phyloP scores from a whole-genome alignment of 1,140 invertebrate species.

The Drosophila rufa region DNA sequence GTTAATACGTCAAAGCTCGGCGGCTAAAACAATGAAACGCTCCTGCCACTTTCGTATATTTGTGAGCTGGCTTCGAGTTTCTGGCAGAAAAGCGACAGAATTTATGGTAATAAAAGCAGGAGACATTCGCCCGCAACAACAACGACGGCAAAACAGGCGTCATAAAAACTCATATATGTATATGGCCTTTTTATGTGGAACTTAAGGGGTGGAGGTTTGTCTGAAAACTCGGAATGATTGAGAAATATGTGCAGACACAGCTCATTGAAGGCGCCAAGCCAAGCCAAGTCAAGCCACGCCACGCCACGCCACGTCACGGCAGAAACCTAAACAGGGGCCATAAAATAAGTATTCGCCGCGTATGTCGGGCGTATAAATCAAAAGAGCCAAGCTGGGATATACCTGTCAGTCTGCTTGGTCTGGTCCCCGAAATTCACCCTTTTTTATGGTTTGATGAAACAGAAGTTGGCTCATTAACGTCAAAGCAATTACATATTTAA shows the following conservation, averaged over 20 bases:
- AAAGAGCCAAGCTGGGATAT: slow-evolving; percentile 38
- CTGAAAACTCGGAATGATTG: slow-evolving; percentile 55
- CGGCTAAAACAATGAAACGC: slow-evolving; percentile 41
- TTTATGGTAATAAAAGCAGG: slow-evolving; percentile 76
- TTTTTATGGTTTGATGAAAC: slow-evolving; percentile 8
- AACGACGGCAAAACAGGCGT: slow-evolving; percentile 28
- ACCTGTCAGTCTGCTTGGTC: slow-evolving; percentile 19
- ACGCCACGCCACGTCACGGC: slow-evolving; percentile 40
- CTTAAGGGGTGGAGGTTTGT: slow-evolving; percentile 12
- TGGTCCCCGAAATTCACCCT: not conserved
- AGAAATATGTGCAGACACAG: slow-evolving; percentile 58
- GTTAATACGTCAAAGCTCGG: slow-evolving; percentile 74
- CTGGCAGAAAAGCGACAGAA: slow-evolving; percentile 46
- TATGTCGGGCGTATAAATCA: slow-evolving; percentile 69
- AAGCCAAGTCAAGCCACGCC: slow-evolving; percentile 23
- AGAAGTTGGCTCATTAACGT: slow-evolving; percentile 31
- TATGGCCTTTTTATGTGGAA: slow-evolving; percentile 11
- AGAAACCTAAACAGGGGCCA: slow-evolving; percentile 48
- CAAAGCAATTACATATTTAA: slow-evolving; percentile 21
- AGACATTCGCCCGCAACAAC: slow-evolving; percentile 48
- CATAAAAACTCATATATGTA: slow-evolving; percentile 47
- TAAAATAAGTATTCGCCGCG: slow-evolving; percentile 71
- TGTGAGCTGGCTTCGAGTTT: slow-evolving; percentile 16
- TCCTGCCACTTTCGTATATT: slow-evolving; percentile 29
- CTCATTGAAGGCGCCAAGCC: slow-evolving; percentile 59